These are phyloP conservation scores for Philopedon plagiatum DNA, from an alignment of 2,888 invertebrate genomes.

Conservation along the genomic window DNA sequence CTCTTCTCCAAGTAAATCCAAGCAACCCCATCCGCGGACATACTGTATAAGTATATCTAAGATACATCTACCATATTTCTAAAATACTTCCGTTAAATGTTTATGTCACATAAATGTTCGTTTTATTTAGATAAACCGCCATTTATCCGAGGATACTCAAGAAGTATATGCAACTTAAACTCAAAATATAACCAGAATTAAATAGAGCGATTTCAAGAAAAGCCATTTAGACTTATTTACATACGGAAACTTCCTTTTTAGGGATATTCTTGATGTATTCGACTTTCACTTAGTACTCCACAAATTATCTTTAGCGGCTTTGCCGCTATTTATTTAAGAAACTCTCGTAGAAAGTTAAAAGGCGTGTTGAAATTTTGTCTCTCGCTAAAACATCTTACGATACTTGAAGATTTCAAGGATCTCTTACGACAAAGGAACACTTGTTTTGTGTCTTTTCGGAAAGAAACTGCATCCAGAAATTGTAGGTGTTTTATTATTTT, in stretches of 20 bases:
- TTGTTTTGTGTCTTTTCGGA: neutral
- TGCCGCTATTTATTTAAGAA: conserved; percentile 1
- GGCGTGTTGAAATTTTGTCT: neutral
- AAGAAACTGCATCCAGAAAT: neutral
- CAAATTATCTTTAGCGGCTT: conserved; percentile 10
- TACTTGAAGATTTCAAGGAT: neutral
- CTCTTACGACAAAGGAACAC: conserved; percentile 4
- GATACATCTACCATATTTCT: neutral
- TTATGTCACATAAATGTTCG: neutral
- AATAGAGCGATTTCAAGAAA: conserved; percentile 9
- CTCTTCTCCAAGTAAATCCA: no score
- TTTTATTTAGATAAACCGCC: neutral
- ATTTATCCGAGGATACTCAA: neutral
- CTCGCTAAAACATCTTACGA: neutral
- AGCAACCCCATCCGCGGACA: no score
- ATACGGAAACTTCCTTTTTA: conserved; percentile 3
- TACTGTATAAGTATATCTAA: neutral
- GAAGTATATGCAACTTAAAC: conserved; percentile 1
- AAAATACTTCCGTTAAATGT: neutral
- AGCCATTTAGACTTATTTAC: conserved; percentile 9
- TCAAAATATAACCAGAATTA: neutral
- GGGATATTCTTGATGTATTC: conserved; percentile 1
- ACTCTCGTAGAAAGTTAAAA: neutral
- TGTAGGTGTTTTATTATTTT: neutral
- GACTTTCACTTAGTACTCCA: conserved; percentile 5